phyloP scores from a whole-genome alignment of 1,140 invertebrate species.

The Vollenhovia emeryi region DNA sequence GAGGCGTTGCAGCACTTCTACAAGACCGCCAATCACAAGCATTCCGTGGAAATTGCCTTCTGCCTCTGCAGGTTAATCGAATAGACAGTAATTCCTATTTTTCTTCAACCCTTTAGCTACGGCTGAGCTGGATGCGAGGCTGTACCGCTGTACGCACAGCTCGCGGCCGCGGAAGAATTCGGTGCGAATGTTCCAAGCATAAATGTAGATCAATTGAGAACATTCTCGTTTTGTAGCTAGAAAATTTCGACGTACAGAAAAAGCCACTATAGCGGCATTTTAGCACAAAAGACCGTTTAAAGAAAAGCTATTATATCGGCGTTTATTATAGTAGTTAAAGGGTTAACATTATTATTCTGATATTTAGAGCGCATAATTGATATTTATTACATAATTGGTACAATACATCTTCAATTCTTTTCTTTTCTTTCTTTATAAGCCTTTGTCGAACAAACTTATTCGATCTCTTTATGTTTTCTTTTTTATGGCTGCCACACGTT shows the following conservation, averaged over 20 bases:
- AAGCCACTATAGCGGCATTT: background rate
- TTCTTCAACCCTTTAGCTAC: background rate
- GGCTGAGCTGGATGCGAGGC: background rate
- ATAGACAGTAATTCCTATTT: background rate
- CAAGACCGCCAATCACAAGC: slow-evolving; percentile 90
- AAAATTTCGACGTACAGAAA: background rate
- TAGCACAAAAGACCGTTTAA: background rate
- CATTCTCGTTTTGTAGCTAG: background rate
- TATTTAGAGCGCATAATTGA: too few species aligned
- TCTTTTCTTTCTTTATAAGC: background rate
- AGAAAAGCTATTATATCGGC: background rate
- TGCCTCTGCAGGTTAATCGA: slow-evolving; percentile 95
- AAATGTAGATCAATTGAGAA: background rate
- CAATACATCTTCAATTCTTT: background rate
- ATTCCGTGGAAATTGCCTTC: slow-evolving; percentile 95
- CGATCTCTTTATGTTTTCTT: background rate
- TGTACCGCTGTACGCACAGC: background rate
- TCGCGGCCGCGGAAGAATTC: background rate
- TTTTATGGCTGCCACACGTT: background rate
- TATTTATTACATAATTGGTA: background rate
- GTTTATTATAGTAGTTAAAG: background rate
- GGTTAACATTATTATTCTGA: slow-evolving; percentile 15
- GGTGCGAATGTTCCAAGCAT: background rate
- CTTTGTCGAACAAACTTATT: background rate
- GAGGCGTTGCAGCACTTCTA: slow-evolving; percentile 94